Evolutionary conservation across 1,140 invertebrate genomes (phyloP), one percentile per base, ranked within the genome.

Genomic region (Cydia pomonella): DNA sequence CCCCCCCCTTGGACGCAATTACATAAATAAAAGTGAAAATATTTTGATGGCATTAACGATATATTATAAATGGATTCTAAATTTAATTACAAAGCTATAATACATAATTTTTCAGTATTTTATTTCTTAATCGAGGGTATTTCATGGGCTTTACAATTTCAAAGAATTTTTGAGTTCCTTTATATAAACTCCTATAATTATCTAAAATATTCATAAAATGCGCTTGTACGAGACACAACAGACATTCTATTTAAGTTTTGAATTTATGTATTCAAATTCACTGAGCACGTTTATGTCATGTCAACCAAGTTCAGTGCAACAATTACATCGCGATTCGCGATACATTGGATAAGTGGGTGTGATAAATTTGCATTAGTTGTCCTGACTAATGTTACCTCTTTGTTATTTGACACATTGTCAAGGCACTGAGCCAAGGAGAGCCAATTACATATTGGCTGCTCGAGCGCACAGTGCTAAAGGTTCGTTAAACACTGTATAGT

Each of bases 371-470:
- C 82, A 87, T 84, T 82, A 84, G 81, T 38, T 81, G 82, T 85
- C 72, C 64, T 80, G 75, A 82, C 72, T 82, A 81, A 82, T 83
- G 79, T 73, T 64, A 72, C 64, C 77, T 85, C 80, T 83, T 84
- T 86, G 82, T 86, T 83, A 79, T 78, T 80, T 86, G 84, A 86
- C 82, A 83, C 81, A 85, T 77, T 85, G 85, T 85, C 85, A 87
- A 87, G 82, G 83, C 80, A 78, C 72, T 18, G 73, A 76, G 79
- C 80, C 80, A 82, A 84, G 80, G 81, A 80, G 74, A 84, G 77
- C 74, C 79, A 78, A 81, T 80, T 79, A 85, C 41, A 44, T 72
- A 72, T 75, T 72, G 74, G 78, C 77, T 81, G 81, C 80, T 76
- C 80, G 64, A 71, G 16, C 10, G 21, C 53, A 33, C 27, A 29